phyloP scores from a whole-genome alignment of 2,797 vertebrate species.

The Erethizon dorsatum region DNA sequence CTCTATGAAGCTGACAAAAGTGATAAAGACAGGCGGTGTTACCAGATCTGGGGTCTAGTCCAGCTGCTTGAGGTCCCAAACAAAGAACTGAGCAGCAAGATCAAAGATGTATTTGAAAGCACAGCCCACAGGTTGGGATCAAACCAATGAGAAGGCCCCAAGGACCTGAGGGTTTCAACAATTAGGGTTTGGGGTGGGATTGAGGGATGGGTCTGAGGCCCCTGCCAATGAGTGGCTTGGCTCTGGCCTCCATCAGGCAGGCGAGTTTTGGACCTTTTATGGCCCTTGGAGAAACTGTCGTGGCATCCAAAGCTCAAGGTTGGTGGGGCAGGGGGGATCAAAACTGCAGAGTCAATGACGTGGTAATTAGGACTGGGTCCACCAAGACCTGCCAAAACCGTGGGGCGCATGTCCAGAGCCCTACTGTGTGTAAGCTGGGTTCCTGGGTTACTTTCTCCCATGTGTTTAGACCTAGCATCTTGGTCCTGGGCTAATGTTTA shows the following conservation, averaged over 20 bases:
- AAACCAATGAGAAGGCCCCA: no score
- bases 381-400: neutral
- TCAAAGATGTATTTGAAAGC: no score
- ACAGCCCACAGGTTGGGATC: no score
- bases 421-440: neutral
- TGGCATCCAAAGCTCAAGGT: neutral
- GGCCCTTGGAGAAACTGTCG: neutral
- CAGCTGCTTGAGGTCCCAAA: no score
- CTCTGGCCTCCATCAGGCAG: neutral
- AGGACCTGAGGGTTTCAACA: neutral
- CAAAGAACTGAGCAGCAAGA: no score
- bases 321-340: neutral
- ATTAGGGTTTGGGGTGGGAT: neutral
- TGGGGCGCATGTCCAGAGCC: neutral
- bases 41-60: no score
- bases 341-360: neutral
- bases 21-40: no score
- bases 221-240: neutral
- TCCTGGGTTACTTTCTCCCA: neutral
- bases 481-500: neutral
- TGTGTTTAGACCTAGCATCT: neutral
- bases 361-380: neutral
- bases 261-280: neutral
- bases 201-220: neutral
- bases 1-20: no score